These are phyloP conservation scores for Lanistes nyassanus DNA, from an alignment of 1,140 invertebrate species.

Conservation along the genomic window DNA sequence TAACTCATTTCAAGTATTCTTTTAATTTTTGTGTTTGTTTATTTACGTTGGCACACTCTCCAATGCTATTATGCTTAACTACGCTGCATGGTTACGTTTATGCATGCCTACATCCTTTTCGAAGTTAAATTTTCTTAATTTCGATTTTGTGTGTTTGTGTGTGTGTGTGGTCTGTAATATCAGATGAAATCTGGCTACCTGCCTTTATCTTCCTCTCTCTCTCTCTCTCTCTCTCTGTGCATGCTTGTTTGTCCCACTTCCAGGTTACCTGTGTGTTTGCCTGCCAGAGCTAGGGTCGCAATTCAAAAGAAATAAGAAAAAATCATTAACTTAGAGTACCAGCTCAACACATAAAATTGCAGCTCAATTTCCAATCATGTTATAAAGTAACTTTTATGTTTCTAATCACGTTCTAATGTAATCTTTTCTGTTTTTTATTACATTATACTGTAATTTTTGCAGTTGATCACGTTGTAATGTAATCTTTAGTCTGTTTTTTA, in stretches of 20 bases:
- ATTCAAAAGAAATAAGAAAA: background rate
- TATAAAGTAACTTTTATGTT: background rate
- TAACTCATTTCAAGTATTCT: background rate
- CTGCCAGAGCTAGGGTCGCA: no score
- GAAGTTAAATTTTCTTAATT: no score
- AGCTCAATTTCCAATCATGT: background rate
- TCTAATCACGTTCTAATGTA: background rate
- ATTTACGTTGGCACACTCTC: no score
- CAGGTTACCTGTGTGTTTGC: no score
- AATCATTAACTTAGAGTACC: background rate
- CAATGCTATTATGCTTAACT: no score
- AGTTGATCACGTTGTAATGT: no score
- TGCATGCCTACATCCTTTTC: no score
- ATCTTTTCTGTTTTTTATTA: background rate
- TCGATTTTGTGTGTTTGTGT: background rate
- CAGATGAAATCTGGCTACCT: no score
- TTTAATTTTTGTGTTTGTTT: background rate
- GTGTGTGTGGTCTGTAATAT: conserved; percentile 6
- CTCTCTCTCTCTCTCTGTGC: conserved; percentile 5
- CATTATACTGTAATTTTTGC: background rate
- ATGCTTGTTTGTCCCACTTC: background rate
- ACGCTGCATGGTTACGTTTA: no score
- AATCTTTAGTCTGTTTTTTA: background rate
- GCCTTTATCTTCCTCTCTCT: background rate
- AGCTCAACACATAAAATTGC: background rate